Evolutionary conservation across 2,113 vertebrate genomes (phyloP).

Genomic region (Micronycteris hirsuta): DNA sequence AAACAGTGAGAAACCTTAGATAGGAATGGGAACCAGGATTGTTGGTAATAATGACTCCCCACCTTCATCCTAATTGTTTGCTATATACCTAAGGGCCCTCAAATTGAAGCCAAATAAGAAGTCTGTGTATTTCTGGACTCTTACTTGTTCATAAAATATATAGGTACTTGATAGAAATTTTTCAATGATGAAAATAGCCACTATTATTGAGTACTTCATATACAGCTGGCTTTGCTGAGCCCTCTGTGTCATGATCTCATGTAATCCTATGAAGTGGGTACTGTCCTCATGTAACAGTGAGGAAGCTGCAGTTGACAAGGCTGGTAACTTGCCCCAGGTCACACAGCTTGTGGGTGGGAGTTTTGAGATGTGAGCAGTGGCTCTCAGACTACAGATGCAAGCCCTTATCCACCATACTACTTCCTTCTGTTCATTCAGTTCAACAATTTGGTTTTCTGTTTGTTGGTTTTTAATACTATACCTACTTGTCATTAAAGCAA

Average conservation of each 20-base stretch:
- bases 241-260: background rate
- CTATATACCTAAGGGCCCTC: background rate
- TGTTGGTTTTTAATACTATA: background rate
- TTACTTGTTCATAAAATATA: background rate
- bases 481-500: conserved; percentile 20
- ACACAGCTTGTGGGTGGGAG: background rate
- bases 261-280: background rate
- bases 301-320: background rate
- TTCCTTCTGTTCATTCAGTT: background rate
- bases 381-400: background rate
- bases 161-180: background rate
- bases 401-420: background rate
- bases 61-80: background rate
- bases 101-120: background rate
- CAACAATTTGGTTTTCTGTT: background rate
- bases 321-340: background rate
- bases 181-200: conserved; percentile 26
- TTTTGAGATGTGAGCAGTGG: background rate
- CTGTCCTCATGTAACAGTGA: background rate
- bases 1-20: background rate
- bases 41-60: background rate
- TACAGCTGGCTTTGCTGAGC: background rate
- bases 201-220: background rate
- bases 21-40: background rate
- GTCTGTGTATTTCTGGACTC: background rate